These are phyloP conservation scores for Tenthredo distinguenda DNA, from an alignment of 2,888 invertebrate species.

Conservation along the genomic window DNA sequence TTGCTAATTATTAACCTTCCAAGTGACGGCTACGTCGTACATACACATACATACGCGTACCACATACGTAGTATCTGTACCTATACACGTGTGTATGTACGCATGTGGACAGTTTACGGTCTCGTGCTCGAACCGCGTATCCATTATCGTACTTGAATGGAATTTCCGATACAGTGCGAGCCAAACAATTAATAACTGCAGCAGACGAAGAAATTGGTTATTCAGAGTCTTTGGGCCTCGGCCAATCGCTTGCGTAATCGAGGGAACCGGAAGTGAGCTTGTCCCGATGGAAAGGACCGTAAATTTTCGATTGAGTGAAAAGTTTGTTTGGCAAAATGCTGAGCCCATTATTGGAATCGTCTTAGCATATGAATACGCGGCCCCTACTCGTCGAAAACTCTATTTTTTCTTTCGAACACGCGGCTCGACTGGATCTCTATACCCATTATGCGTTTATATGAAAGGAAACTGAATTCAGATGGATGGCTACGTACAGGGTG, in stretches of 20 bases:
- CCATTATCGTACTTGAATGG: slow-evolving; percentile 5
- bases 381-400: slow-evolving; percentile 41
- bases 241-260: slow-evolving; percentile 48
- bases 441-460: slow-evolving; percentile 5
- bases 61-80: background rate
- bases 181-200: slow-evolving; percentile 11
- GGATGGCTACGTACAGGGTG: background rate
- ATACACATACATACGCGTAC: background rate
- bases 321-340: slow-evolving; percentile 61
- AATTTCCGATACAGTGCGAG: slow-evolving; percentile 7
- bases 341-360: slow-evolving; percentile 57
- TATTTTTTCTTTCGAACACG: slow-evolving; percentile 29
- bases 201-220: background rate
- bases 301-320: slow-evolving; percentile 51
- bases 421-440: background rate
- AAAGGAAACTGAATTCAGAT: slow-evolving; percentile 14
- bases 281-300: slow-evolving; percentile 13
- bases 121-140: slow-evolving; percentile 3
- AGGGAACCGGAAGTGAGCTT: slow-evolving; percentile 31
- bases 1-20: slow-evolving; percentile 49
- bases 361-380: slow-evolving; percentile 65
- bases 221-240: slow-evolving; percentile 15
- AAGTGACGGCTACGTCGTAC: slow-evolving; percentile 27
- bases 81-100: background rate
- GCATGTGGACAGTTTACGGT: background rate